phyloP scores from a whole-genome alignment of 1,140 invertebrate species.

The Tribolium madens region DNA sequence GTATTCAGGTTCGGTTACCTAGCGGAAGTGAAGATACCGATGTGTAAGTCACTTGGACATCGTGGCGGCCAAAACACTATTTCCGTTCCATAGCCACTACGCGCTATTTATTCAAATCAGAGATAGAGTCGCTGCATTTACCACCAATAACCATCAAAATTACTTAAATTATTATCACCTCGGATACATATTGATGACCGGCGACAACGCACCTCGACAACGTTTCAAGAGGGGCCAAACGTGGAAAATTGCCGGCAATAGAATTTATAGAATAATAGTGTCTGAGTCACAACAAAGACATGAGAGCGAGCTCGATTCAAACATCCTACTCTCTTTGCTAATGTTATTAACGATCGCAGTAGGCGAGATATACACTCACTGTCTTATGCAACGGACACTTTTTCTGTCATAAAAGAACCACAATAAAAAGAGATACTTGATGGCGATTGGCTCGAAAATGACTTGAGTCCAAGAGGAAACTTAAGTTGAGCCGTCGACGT shows the following conservation, averaged over 20 bases:
- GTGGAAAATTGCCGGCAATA: constrained; percentile 29
- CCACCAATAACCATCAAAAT: constrained; percentile 24
- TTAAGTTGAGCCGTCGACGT: not conserved
- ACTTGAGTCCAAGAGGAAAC: not conserved
- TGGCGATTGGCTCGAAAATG: not conserved
- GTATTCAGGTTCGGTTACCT: constrained; percentile 49
- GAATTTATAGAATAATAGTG: constrained; percentile 53
- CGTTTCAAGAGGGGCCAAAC: constrained; percentile 6
- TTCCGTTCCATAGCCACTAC: constrained; percentile 29
- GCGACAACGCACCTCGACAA: not conserved
- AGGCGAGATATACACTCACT: constrained; percentile 48
- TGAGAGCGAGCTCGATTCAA: constrained; percentile 42
- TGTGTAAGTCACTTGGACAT: constrained; percentile 50
- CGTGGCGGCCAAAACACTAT: constrained; percentile 49
- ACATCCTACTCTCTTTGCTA: constrained; percentile 52
- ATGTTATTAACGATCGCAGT: constrained; percentile 51
- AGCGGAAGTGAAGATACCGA: constrained; percentile 50
- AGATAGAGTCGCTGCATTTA: constrained; percentile 40
- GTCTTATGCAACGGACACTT: constrained; percentile 48
- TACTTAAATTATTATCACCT: constrained; percentile 40
- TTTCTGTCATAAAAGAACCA: constrained; percentile 39
- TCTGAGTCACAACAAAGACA: constrained; percentile 51
- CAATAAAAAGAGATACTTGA: constrained; percentile 1
- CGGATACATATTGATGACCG: constrained; percentile 26
- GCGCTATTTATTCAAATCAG: constrained; percentile 40